phyloP scores from a whole-genome alignment of 2,113 vertebrate genomes.

The Egretta garzetta region DNA sequence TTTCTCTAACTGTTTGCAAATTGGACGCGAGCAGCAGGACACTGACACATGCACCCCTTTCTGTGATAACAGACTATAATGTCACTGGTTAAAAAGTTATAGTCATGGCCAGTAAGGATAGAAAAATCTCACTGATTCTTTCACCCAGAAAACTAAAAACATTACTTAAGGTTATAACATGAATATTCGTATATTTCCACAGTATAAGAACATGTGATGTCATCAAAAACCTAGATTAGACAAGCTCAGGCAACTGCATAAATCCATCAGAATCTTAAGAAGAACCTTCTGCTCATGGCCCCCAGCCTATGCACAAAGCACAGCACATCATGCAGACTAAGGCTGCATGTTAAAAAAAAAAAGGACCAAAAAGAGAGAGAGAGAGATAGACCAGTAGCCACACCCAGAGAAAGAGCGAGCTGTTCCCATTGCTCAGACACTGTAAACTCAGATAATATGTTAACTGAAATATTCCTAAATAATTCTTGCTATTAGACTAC shows the following conservation, averaged over 20 bases:
- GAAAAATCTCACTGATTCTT: not conserved
- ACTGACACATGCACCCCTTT: constrained; percentile 34
- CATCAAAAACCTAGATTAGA: not conserved
- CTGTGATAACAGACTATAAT: constrained; percentile 35
- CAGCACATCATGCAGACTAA: not conserved
- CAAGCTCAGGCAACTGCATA: not conserved
- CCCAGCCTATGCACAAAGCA: not conserved
- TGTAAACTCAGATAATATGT: not conserved
- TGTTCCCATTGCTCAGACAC: not conserved
- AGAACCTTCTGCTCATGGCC: not conserved
- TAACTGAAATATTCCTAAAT: not conserved
- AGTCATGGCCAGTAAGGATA: not conserved
- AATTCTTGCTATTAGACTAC: not conserved
- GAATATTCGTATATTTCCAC: not conserved
- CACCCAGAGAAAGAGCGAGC: not conserved
- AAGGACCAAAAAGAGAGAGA: too few species aligned
- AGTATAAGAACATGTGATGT: not conserved
- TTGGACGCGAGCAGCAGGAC: constrained; percentile 63
- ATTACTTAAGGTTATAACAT: not conserved
- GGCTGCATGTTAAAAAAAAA: not conserved
- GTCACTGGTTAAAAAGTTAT: constrained; percentile 13
- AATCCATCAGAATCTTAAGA: not conserved
- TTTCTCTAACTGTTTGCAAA: constrained; percentile 70
- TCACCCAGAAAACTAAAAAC: not conserved
- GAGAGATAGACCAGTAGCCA: not conserved